Conservation (phyloP, 2,113 vertebrate genomes). For the Melanerpes aurifrons region DNA sequence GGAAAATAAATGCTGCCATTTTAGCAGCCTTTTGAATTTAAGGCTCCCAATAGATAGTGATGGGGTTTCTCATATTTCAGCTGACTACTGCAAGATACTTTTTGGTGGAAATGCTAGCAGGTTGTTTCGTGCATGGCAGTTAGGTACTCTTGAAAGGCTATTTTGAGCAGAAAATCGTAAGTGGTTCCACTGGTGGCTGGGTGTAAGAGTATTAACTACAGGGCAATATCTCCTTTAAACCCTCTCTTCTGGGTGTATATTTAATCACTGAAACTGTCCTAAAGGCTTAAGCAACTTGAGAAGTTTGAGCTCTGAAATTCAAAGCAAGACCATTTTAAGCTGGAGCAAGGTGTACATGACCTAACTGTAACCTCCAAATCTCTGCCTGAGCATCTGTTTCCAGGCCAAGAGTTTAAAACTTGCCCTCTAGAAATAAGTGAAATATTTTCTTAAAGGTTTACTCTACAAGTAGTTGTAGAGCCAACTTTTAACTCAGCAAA, state of each 20-base stretch:
- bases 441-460: background rate
- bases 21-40: background rate
- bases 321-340: background rate
- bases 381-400: constrained; percentile 7
- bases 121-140: background rate
- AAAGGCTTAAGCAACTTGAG: background rate
- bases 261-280: constrained; percentile 31
- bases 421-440: background rate
- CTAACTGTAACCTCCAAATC: background rate
- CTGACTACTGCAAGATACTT: background rate
- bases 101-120: background rate
- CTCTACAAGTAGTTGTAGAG: background rate
- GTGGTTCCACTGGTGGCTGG: background rate
- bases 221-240: constrained; percentile 12
- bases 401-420: background rate
- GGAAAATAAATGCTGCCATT: background rate
- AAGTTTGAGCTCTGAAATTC: background rate
- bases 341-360: background rate
- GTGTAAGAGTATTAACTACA: constrained; percentile 31
- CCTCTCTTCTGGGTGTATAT: background rate
- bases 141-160: background rate
- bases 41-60: background rate
- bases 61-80: background rate
- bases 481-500: background rate
- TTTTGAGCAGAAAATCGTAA: constrained; percentile 27